These are phyloP conservation scores for Allolobophora icterica DNA, from an alignment of 2,888 invertebrate genomes.

Conservation along the genomic window DNA sequence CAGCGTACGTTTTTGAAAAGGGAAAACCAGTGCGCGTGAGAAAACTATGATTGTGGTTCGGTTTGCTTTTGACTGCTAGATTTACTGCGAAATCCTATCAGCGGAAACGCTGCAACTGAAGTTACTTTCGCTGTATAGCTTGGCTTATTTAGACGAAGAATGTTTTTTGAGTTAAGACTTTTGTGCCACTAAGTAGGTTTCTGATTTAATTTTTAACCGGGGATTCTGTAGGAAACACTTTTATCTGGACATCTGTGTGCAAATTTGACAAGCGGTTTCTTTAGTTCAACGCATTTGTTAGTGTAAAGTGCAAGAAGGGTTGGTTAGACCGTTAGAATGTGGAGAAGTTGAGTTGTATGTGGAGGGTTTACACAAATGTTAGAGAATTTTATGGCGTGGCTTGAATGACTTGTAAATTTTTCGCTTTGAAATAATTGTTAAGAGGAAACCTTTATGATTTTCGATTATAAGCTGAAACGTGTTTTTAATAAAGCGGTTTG, in stretches of 20 bases:
- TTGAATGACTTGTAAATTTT: not conserved
- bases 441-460: not conserved
- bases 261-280: not conserved
- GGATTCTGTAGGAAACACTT: not conserved
- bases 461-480: not conserved
- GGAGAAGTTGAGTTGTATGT: not conserved
- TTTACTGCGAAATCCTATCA: not conserved
- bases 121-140: not conserved
- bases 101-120: not conserved
- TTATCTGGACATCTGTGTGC: not conserved
- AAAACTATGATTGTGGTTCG: not conserved
- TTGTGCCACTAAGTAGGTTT: not conserved
- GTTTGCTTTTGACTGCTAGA: constrained; percentile 6
- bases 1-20: not conserved
- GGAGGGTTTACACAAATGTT: too few species aligned
- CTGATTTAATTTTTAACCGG: not conserved
- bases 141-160: not conserved
- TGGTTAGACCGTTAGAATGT: too few species aligned
- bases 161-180: not conserved
- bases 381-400: not conserved
- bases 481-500: not conserved
- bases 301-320: too few species aligned
- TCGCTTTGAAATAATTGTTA: not conserved
- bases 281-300: not conserved
- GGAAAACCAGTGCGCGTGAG: not conserved